Evolutionary conservation across 2,113 vertebrate genomes (phyloP).

Genomic region (Trogon surrucura): DNA sequence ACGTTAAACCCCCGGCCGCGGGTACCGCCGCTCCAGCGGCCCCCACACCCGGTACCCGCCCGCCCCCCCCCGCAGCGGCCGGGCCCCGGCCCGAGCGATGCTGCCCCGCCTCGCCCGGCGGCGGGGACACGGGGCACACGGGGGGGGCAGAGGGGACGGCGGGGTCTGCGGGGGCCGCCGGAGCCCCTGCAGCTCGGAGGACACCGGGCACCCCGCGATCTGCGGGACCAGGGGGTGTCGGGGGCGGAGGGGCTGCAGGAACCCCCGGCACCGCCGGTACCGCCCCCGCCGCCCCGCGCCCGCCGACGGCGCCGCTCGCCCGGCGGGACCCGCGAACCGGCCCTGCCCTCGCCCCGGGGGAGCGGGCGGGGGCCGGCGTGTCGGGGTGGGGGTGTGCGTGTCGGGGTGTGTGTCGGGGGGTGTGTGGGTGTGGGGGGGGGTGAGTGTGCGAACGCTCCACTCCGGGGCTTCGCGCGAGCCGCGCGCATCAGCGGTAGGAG

Average conservation of each 20-base stretch:
- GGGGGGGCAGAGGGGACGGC: neutral
- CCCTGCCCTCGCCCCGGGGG: too few species aligned
- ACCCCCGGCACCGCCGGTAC: neutral
- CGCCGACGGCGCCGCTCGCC: neutral
- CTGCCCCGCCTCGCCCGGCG: neutral
- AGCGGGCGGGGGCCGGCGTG: too few species aligned
- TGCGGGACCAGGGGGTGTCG: neutral
- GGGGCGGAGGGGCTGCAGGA: neutral
- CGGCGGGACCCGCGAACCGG: too few species aligned
- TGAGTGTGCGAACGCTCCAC: too few species aligned
- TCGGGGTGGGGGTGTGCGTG: too few species aligned
- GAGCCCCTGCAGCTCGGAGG: too few species aligned
- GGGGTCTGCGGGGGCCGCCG: neutral
- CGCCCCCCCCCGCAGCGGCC: neutral
- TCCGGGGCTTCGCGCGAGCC: too few species aligned
- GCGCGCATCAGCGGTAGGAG: too few species aligned
- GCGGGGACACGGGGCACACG: neutral
- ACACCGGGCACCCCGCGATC: neutral
- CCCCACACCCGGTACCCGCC: neutral
- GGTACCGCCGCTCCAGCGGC: neutral
- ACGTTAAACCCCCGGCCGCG: neutral
- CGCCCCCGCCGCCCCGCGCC: neutral
- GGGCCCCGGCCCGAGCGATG: neutral
- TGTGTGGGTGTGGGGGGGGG: too few species aligned
- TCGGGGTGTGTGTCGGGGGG: too few species aligned